Conservation (phyloP, 2,113 vertebrate genomes). For the Lontra canadensis region DNA sequence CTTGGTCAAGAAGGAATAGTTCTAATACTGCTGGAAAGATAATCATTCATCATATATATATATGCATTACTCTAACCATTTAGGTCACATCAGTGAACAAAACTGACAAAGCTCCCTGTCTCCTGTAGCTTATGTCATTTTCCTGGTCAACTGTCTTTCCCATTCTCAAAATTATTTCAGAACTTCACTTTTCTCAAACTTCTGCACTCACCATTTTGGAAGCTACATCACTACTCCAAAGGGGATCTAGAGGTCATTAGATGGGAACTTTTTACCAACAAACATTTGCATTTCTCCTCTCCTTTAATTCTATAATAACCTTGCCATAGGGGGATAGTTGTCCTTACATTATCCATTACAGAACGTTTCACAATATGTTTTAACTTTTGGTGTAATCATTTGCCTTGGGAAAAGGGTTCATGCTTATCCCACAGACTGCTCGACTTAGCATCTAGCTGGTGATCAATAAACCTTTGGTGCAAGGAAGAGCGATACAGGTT, state of each 20-base stretch:
- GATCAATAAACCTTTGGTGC: background rate
- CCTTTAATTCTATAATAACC: background rate
- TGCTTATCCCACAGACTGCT: background rate
- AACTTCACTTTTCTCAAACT: background rate
- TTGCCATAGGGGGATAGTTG: background rate
- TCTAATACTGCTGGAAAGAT: background rate
- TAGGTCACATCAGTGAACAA: background rate
- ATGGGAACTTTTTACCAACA: background rate
- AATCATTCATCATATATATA: background rate
- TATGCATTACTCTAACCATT: background rate
- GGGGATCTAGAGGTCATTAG: background rate
- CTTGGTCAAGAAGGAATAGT: background rate
- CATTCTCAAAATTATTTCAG: background rate
- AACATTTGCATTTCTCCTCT: background rate
- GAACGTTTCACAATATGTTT: background rate
- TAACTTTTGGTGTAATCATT: background rate
- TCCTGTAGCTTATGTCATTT: background rate
- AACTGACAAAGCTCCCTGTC: background rate
- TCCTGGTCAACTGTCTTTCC: background rate
- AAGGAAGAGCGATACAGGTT: background rate
- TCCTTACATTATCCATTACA: background rate
- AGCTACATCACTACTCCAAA: background rate
- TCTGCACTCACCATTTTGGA: background rate
- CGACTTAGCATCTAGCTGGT: background rate
- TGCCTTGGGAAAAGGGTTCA: background rate